phyloP scores from a whole-genome alignment of 2,797 vertebrate genomes.

The Anabas testudineus region DNA sequence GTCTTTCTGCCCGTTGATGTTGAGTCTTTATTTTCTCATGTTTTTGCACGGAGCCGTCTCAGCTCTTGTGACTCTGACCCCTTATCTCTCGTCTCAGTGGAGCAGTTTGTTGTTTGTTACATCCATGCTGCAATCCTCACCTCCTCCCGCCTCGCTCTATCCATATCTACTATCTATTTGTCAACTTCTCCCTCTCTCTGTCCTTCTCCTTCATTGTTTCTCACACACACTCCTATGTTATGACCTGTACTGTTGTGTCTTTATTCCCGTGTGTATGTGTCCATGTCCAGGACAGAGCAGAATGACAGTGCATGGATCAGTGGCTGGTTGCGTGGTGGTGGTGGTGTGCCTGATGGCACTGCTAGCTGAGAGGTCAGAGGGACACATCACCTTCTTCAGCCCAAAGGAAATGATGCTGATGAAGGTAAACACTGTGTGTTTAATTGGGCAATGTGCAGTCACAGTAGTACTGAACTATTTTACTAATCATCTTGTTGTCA shows the following conservation, averaged over 20 bases:
- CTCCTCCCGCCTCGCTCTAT: not conserved
- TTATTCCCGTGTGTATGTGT: slow-evolving; percentile 9
- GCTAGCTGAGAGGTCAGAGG: slow-evolving; percentile 82
- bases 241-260: slow-evolving; percentile 1
- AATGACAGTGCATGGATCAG: slow-evolving; percentile 73
- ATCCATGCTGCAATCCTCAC: not conserved
- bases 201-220: slow-evolving; percentile 28
- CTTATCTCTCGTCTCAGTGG: slow-evolving; percentile 48
- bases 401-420: slow-evolving; percentile 84
- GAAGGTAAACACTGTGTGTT: slow-evolving; percentile 79
- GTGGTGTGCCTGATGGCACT: slow-evolving; percentile 74
- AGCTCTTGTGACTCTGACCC: slow-evolving; percentile 26
- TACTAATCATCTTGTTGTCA: no score
- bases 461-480: not conserved
- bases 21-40: not conserved
- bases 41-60: slow-evolving; percentile 15
- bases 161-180: slow-evolving; percentile 41
- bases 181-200: slow-evolving; percentile 43
- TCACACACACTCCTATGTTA: not conserved
- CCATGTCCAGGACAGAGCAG: slow-evolving; percentile 55
- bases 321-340: slow-evolving; percentile 74
- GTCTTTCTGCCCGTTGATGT: slow-evolving; percentile 6
- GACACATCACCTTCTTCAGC: slow-evolving; percentile 88
- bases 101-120: slow-evolving; percentile 47
- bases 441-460: not conserved